These are phyloP conservation scores for Sapayoa aenigma DNA, from an alignment of 2,113 vertebrate species.

Conservation along the genomic window DNA sequence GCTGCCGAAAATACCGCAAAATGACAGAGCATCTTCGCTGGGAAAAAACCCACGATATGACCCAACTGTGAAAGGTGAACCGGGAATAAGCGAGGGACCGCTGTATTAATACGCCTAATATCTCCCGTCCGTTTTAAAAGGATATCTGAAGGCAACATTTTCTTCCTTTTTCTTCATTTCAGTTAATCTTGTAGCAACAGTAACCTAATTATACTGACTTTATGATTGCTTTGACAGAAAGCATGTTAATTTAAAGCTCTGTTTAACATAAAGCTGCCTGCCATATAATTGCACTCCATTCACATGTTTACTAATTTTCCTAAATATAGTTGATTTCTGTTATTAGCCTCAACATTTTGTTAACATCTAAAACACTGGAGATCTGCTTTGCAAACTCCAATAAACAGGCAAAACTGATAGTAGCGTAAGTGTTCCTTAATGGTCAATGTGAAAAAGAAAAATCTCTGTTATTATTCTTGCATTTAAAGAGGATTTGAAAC, in stretches of 20 bases:
- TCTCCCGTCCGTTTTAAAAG: neutral
- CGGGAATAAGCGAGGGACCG: no score
- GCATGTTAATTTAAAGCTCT: slow-evolving; percentile 55
- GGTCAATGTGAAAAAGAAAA: neutral
- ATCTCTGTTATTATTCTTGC: neutral
- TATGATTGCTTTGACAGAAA: slow-evolving; percentile 33
- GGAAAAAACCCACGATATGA: no score
- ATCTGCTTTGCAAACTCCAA: slow-evolving; percentile 55
- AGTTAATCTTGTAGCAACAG: slow-evolving; percentile 24
- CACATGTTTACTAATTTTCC: slow-evolving; percentile 60
- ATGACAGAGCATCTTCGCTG: no score
- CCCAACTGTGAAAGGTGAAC: no score
- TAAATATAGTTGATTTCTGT: slow-evolving; percentile 63
- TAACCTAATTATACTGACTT: slow-evolving; percentile 30
- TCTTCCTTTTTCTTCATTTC: slow-evolving; percentile 42
- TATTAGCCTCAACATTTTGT: slow-evolving; percentile 53
- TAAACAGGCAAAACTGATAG: slow-evolving; percentile 2
- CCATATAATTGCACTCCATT: slow-evolving; percentile 64
- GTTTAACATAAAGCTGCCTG: slow-evolving; percentile 61
- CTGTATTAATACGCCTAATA: slow-evolving; percentile 14
- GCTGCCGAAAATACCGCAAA: no score
- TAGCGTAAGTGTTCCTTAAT: neutral
- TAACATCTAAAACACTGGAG: slow-evolving; percentile 44
- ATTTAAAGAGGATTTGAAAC: slow-evolving; percentile 21
- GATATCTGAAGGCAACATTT: slow-evolving; percentile 5